Base-by-base conservation (phyloP, 2,113 vertebrate genomes). In the Passer montanus region DNA sequence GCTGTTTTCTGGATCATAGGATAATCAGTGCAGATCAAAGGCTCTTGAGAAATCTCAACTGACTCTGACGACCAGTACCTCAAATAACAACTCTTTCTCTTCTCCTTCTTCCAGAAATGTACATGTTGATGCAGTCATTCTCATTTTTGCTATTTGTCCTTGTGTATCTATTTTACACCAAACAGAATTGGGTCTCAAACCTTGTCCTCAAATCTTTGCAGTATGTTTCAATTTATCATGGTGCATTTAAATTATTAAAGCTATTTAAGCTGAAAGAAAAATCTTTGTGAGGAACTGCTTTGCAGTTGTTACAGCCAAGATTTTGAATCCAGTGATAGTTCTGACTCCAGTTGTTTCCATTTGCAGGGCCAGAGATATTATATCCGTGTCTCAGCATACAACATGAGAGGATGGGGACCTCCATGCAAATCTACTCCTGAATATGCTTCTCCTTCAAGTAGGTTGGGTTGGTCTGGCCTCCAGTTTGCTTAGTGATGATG, bases 391-490 rank as follows among this genome's bases (percentile, higher is more conserved):
- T 99, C 98, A 5, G 99, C 99, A 23, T 99, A 98, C 88, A 99
- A 99, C 96, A 99, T 99, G 99, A 99, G 98, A 97, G 99, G 99
- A 94, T 99, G 99, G 99, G 99, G 99, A 88, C 98, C 98, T 28
- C 92, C 98, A 46, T 87, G 98, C 90, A 97, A 89, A 75, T 98
- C 99, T 22, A 97, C 98, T 15, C 99, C 99, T 9, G 98, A 98
- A 4, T 98, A 95, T 69, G 99, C 99, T 52, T 97, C 98, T 96
- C 99, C 99, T 49, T 99, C 99, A 93, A 99, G 99, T 99, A 98
- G 95, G 99, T 99, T 85, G 37, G 80, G 31, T 69, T 91, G 72
- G 8, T 89, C 56, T 73, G 11, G 37, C 28, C 33, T 86, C 77
- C 35, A 58, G 10, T 53, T 63, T 90, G 77, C 41, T 82, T 16